Conservation (phyloP, 1,140 invertebrate species). For the Palaemon carinicauda region DNA sequence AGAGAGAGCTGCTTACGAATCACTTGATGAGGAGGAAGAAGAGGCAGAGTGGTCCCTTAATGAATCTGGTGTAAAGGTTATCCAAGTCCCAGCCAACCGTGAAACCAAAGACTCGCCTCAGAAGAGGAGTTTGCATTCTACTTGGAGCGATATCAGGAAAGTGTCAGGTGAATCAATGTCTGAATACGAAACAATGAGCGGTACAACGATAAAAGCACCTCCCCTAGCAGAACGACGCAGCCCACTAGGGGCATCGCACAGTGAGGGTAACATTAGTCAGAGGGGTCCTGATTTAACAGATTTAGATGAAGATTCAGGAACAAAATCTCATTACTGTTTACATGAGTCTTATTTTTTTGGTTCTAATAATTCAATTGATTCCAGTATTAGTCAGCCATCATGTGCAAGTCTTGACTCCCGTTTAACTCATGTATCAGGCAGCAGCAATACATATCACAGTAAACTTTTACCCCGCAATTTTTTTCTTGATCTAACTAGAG, state of each 20-base stretch:
- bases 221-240: conserved; percentile 35
- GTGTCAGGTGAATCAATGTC: conserved; percentile 10
- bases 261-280: conserved; percentile 1
- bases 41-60: too few species aligned
- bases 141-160: neutral
- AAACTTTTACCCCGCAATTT: conserved; percentile 4
- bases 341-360: conserved; percentile 10
- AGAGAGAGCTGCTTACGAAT: too few species aligned
- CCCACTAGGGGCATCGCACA: conserved; percentile 26
- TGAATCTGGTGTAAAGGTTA: too few species aligned
- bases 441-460: conserved; percentile 34
- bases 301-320: conserved; percentile 17
- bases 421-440: conserved; percentile 17
- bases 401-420: conserved; percentile 35
- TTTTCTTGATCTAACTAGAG: conserved; percentile 18
- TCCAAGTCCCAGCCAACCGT: too few species aligned
- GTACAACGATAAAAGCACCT: neutral
- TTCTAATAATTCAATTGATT: conserved; percentile 48
- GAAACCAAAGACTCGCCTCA: neutral
- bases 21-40: too few species aligned
- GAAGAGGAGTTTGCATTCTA: neutral
- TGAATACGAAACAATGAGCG: conserved; percentile 19
- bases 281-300: conserved; percentile 17
- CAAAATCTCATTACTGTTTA: neutral
- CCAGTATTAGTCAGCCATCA: conserved; percentile 37